Base-by-base conservation (phyloP, 2,113 vertebrate genomes). In the Ctenodactylus gundi region DNA sequence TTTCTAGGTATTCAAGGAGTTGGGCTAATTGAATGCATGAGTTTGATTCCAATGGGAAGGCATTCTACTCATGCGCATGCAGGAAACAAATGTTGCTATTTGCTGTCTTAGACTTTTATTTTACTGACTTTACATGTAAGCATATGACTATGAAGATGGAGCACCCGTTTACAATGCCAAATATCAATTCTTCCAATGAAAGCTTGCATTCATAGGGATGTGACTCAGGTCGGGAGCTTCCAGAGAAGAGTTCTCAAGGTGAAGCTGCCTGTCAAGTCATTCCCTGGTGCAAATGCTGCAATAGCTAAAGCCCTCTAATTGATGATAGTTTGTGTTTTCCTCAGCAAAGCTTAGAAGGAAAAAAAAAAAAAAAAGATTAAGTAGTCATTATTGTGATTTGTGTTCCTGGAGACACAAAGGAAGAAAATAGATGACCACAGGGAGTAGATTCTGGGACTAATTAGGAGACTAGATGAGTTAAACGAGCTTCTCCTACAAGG, bases 311-410 rank as follows among this genome's bases (percentile, higher is more conserved):
- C 25, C 64, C 21, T 49, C 36, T 81, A 82, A 77, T 25, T 58
- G 44, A 64, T 1, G 7, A 36, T 53, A 12, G 17, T 36, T 91
- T 93, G 14, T 90, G 60, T 72, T 85, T 73, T 70, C 55, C 73
- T 81, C 34, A 76, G 65, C 21, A 88, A 46, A 85, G 34, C n/a
- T 73, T 49, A 23, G 34, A 87, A 87, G 39, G 31, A 75, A 95
- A 88, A 84, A 29, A 90, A 87, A 87, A n/a, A 25, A 75, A 95
- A 88, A 84, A 29, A 90, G 57, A 85, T 85, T 82, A 80, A 88
- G 1, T 80, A 53, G 82, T 94, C 65, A 77, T 85, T 88, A 88
- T 34, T 41, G 51, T 65, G 88, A 88, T 81, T 93, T 80, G 77
- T 31, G 15, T 88, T 46, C 27, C 77, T 49, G 17, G n/a, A 27